phyloP scores from a whole-genome alignment of 1,140 invertebrate species.

The Nasonia longicornis region DNA sequence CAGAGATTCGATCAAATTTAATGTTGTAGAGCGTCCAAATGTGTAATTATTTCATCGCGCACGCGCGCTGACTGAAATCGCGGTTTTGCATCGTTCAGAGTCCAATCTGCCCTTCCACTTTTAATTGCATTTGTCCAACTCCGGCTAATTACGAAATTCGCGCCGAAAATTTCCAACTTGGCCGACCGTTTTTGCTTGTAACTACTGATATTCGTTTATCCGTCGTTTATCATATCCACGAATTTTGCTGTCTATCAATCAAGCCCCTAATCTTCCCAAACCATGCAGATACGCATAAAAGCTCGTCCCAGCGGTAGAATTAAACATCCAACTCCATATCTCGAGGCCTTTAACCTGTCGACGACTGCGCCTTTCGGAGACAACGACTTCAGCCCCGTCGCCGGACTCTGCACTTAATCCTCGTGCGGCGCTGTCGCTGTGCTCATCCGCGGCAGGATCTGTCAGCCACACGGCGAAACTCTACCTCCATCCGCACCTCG shows the following conservation, averaged over 20 bases:
- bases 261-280: too few relatives aligned
- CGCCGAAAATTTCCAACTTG: not conserved
- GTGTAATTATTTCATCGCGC: too few relatives aligned
- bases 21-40: not conserved
- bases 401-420: not conserved
- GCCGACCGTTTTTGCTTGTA: not conserved
- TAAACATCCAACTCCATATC: not conserved
- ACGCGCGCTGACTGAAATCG: not conserved
- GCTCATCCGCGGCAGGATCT: not conserved
- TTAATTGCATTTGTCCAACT: not conserved
- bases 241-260: too few relatives aligned
- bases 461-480: not conserved
- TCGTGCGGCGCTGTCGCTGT: not conserved
- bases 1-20: not conserved
- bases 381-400: not conserved
- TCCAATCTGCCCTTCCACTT: not conserved
- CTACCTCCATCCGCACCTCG: not conserved
- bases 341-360: not conserved
- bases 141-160: too few relatives aligned
- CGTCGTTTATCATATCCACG: too few relatives aligned
- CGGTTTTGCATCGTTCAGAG: not conserved
- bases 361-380: too few relatives aligned
- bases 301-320: too few relatives aligned
- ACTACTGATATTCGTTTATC: not conserved
- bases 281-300: too few relatives aligned